Percentiles rank a stretch among this genome's conserved stretches.
These are phyloP conservation scores for Philopotamus ludificatus DNA, from an alignment of 1,140 invertebrate genomes.

Conservation along the genomic window DNA sequence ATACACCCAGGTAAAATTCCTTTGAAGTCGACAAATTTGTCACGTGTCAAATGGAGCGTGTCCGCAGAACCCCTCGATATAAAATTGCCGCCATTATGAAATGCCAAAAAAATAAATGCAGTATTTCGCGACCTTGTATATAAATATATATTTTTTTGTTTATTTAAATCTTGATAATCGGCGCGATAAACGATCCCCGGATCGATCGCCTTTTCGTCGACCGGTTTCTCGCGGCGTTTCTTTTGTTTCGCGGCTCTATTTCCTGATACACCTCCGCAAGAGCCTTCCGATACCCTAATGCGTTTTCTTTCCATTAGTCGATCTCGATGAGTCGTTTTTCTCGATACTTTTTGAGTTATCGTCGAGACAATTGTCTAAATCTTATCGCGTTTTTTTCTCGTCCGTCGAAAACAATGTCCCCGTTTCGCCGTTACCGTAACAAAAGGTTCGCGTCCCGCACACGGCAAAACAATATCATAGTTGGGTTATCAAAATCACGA, in stretches of 20 bases:
- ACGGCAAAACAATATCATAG: constrained; percentile 34
- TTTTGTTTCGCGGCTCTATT: constrained; percentile 27
- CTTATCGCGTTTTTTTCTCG: too few relatives aligned
- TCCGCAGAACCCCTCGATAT: neutral
- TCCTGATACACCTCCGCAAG: constrained; percentile 19
- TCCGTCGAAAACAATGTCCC: neutral
- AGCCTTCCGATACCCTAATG: constrained; percentile 8
- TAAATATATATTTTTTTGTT: too few relatives aligned
- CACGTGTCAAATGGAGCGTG: constrained; percentile 17
- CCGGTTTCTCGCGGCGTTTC: constrained; percentile 34
- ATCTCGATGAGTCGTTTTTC: too few relatives aligned
- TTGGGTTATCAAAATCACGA: constrained; percentile 42
- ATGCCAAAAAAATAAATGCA: too few relatives aligned
- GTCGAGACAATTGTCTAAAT: too few relatives aligned
- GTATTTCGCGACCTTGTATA: too few relatives aligned
- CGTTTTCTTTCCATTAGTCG: constrained; percentile 2
- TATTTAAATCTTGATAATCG: too few relatives aligned
- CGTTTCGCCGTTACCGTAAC: neutral
- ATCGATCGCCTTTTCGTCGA: constrained; percentile 38
- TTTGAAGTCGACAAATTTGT: constrained; percentile 9
- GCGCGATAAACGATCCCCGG: constrained; percentile 34
- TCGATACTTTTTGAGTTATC: too few relatives aligned
- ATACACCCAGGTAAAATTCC: neutral
- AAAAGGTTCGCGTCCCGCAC: constrained; percentile 2
- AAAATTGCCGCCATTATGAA: neutral